Base-by-base conservation (phyloP, 2,113 vertebrate species). In the Podiceps cristatus region DNA sequence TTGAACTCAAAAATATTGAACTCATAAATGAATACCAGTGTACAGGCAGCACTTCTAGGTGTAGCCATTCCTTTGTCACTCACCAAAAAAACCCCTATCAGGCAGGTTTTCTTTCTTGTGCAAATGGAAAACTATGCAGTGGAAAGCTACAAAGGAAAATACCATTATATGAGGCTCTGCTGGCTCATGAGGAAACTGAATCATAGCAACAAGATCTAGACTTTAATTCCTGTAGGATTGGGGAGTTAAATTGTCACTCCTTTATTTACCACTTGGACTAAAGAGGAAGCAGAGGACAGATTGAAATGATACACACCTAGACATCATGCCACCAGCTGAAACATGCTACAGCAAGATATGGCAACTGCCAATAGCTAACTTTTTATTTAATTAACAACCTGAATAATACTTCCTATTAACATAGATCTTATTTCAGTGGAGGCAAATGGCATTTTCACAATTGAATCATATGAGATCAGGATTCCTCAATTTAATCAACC, bases 41-140 rank as follows among this genome's bases (percentile, higher is more conserved):
- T 79, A 64, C 22, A 64, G 28, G 23, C 12, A 56, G 20, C 40
- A 24, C 10, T 78, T 85, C 33, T 18, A 56, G 50, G 15, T 59
- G 23, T 25, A 89, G 42, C 5, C 14, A 18, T 4, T 79, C 8
- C 11, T 37, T 78, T 0, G 0, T 19, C 40, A 42, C 16, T 79
- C 63, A 50, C 10, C 13, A 31, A 64, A 94, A 88, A 88, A 63
- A 28, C 7, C 37, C 37, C 1, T 55, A 24, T 19, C 18, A 47
- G 8, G 7, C 2, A 40, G 20, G 1, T 42, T 77, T 76, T 50
- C 9, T 66, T 76, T 44, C 60, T 60, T 47, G 9, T 25, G 1
- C 13, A 90, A 85, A 78, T n/a, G 6, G 24, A 62, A 90, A 81
- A 74, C 9, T 56, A 27, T 17, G 15, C n/a, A 86, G 19, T 17